Base-by-base conservation (phyloP, 2,113 vertebrate genomes). In the Cathartes aura region DNA sequence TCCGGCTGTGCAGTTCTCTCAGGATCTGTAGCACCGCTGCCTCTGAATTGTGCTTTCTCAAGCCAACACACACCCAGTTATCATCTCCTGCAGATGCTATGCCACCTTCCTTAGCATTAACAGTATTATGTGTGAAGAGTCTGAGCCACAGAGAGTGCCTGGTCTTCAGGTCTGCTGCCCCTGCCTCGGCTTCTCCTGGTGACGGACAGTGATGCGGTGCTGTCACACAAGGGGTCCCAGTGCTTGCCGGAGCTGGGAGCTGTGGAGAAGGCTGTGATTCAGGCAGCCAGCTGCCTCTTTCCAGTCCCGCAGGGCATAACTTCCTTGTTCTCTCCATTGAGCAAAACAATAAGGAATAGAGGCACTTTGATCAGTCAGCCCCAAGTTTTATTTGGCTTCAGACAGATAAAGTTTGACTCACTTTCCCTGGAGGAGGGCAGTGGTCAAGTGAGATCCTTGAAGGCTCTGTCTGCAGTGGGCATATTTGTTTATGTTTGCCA, bases 61-160 rank as follows among this genome's bases (percentile, higher is more conserved):
- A 66, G 42, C 29, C 79, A 62, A 29, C 26, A 3, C 3, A 14
- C 56, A 43, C 16, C 26, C 55, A 3, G 9, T 27, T 34, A 13
- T 7, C 36, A 45, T 14, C 66, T 89, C 48, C 64, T 58, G 56
- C 29, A 68, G 83, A 42, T 48, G 66, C 53, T 12, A 0, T 4
- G 30, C 6, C 78, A 10, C 63, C 42, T 48, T 13, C 68, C 59
- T 60, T 26, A 16, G 40, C 2, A 4, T 26, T 16, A 48, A 38
- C 20, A 16, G 34, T 32, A 4, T 14, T 13, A 16, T 0, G 0
- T 20, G 21, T 34, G 40, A 29, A 52, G 59, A 38, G 20, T 12
- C 38, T n/a, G 50, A 34, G 81, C 10, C 21, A 29, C 52, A 15
- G 29, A 66, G 45, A 36, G 11, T 16, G 59, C 34, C 48, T 34